These are phyloP conservation scores for Toxotes lorentzi DNA, from an alignment of 2,797 vertebrate genomes.

Conservation along the genomic window DNA sequence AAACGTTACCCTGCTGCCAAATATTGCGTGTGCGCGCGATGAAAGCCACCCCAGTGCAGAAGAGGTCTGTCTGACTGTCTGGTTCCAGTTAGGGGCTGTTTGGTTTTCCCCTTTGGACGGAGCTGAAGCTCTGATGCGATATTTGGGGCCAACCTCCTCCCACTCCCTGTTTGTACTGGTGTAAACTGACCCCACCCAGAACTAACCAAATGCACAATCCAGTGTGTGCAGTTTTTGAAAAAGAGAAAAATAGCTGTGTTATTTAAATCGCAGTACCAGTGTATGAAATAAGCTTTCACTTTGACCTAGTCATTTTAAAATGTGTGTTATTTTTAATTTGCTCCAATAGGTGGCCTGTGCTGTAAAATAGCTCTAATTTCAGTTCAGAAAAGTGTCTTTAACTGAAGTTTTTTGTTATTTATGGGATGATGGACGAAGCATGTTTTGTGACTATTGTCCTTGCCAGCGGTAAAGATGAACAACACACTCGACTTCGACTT, in stretches of 20 bases:
- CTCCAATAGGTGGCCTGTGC: neutral
- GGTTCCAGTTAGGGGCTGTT: conserved; percentile 64
- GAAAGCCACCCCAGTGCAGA: conserved; percentile 52
- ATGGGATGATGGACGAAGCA: neutral
- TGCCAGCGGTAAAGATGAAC: conserved; percentile 17
- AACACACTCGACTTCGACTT: conserved; percentile 10
- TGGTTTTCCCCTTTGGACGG: conserved; percentile 45
- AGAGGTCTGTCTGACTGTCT: conserved; percentile 56
- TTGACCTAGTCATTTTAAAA: neutral
- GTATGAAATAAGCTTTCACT: neutral
- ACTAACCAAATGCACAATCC: conserved; percentile 6
- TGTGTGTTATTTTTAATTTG: conserved; percentile 13
- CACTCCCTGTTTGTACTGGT: conserved; percentile 2
- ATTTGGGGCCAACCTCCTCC: conserved; percentile 40
- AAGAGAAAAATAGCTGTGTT: neutral
- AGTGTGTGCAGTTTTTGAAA: neutral
- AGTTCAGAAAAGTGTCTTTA: neutral
- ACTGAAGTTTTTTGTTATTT: neutral
- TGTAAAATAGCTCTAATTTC: neutral
- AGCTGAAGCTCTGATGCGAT: conserved; percentile 39
- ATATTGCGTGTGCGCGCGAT: conserved; percentile 67
- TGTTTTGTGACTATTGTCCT: neutral
- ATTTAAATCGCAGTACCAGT: neutral
- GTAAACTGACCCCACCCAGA: conserved; percentile 36
- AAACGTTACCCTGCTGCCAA: conserved; percentile 70